These are phyloP conservation scores for Ganaspis brasiliensis DNA, from an alignment of 2,888 invertebrate genomes.

Conservation along the genomic window DNA sequence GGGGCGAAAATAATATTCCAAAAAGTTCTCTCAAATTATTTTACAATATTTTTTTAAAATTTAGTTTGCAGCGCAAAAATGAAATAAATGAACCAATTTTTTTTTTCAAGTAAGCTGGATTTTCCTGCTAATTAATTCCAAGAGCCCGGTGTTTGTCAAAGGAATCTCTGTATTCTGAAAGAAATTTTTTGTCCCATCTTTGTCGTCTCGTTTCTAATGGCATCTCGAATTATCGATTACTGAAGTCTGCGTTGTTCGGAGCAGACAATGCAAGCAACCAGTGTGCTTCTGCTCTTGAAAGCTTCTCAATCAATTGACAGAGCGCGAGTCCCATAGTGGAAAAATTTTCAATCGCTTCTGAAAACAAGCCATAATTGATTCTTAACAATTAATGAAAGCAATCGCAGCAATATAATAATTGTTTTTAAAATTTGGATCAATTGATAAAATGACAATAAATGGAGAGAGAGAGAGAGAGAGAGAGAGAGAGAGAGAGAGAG, in stretches of 20 bases:
- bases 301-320: conserved; percentile 49
- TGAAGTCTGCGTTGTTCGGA: conserved; percentile 60
- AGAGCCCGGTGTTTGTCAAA: too few relatives aligned
- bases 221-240: conserved; percentile 68
- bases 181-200: neutral
- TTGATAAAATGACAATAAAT: neutral
- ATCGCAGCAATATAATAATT: neutral
- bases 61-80: too few relatives aligned
- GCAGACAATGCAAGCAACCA: conserved; percentile 61
- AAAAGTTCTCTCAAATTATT: too few relatives aligned
- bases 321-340: conserved; percentile 46
- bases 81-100: too few relatives aligned
- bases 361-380: conserved; percentile 18
- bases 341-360: neutral
- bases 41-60: neutral
- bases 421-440: neutral
- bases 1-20: neutral
- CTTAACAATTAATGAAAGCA: neutral
- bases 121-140: too few relatives aligned
- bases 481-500: neutral
- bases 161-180: too few relatives aligned
- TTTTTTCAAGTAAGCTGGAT: too few relatives aligned
- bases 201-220: conserved; percentile 63
- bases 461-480: neutral
- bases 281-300: conserved; percentile 44